phyloP scores from a whole-genome alignment of 1,140 invertebrate species.

The Tetragonula clypearis region DNA sequence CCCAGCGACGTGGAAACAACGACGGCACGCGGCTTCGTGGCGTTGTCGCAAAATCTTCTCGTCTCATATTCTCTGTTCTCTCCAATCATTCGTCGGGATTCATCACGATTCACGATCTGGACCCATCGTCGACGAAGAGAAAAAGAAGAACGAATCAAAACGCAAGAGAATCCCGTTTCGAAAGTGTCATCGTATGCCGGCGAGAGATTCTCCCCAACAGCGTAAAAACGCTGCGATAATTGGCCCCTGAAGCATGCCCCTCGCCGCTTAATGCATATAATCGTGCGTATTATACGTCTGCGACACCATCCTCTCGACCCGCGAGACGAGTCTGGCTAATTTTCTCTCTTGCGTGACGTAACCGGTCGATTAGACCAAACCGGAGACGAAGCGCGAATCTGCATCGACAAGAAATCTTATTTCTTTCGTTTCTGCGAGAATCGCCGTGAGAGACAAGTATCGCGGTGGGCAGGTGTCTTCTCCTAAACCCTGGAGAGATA shows the following conservation, averaged over 20 bases:
- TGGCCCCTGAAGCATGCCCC: slow-evolving; percentile 49
- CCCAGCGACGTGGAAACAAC: slow-evolving; percentile 22
- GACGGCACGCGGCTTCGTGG: slow-evolving; percentile 24
- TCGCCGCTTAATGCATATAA: slow-evolving; percentile 57
- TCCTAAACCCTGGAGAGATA: neutral
- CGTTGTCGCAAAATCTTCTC: neutral
- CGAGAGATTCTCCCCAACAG: neutral
- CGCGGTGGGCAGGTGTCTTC: neutral
- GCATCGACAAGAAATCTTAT: neutral
- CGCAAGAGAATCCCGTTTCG: slow-evolving; percentile 25
- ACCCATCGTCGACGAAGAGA: no score
- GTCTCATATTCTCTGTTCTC: neutral
- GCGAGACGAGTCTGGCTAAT: slow-evolving; percentile 54
- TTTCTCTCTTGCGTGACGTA: slow-evolving; percentile 50
- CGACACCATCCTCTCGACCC: slow-evolving; percentile 27
- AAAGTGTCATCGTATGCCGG: slow-evolving; percentile 14
- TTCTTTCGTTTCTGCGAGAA: neutral
- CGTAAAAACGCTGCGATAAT: slow-evolving; percentile 49
- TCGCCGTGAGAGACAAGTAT: neutral
- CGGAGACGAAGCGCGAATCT: neutral
- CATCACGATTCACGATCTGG: neutral
- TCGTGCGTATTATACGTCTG: slow-evolving; percentile 50
- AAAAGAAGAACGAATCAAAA: neutral
- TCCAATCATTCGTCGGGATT: no score
- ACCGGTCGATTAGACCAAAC: slow-evolving; percentile 46